phyloP scores from a whole-genome alignment of 2,888 invertebrate species.

The Eretmocerus hayati region DNA sequence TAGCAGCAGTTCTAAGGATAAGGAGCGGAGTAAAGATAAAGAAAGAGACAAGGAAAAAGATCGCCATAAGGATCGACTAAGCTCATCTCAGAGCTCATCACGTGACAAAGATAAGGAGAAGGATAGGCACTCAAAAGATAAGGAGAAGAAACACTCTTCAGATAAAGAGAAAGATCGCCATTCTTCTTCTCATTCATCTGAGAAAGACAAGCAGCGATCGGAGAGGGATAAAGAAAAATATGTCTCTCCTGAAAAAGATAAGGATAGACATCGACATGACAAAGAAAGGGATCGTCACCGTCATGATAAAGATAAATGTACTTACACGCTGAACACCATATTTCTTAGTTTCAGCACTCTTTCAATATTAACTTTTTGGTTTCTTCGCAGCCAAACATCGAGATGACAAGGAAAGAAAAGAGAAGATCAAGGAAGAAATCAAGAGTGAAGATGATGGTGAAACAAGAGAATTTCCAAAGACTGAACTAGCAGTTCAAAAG shows the following conservation, averaged over 20 bases:
- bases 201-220: constrained; percentile 35
- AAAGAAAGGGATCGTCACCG: constrained; percentile 44
- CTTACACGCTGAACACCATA: no score
- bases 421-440: constrained; percentile 46
- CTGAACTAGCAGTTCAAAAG: constrained; percentile 30
- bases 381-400: constrained; percentile 36
- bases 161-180: constrained; percentile 42
- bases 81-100: constrained; percentile 42
- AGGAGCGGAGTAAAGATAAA: constrained; percentile 47
- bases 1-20: constrained; percentile 43
- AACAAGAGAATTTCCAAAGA: constrained; percentile 46
- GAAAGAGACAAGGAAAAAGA: constrained; percentile 45
- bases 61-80: constrained; percentile 44
- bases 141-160: constrained; percentile 40
- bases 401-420: constrained; percentile 55
- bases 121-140: constrained; percentile 38
- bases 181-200: constrained; percentile 35
- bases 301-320: constrained; percentile 42
- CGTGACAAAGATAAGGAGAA: constrained; percentile 42
- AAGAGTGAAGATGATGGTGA: constrained; percentile 38
- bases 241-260: constrained; percentile 35
- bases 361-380: constrained; percentile 1
- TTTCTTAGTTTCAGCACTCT: no score
- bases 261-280: constrained; percentile 44
- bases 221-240: constrained; percentile 45